Evolutionary conservation across 2,888 invertebrate genomes (phyloP), one percentile per base, ranked within the genome.

Genomic region (Chironomus riparius): DNA sequence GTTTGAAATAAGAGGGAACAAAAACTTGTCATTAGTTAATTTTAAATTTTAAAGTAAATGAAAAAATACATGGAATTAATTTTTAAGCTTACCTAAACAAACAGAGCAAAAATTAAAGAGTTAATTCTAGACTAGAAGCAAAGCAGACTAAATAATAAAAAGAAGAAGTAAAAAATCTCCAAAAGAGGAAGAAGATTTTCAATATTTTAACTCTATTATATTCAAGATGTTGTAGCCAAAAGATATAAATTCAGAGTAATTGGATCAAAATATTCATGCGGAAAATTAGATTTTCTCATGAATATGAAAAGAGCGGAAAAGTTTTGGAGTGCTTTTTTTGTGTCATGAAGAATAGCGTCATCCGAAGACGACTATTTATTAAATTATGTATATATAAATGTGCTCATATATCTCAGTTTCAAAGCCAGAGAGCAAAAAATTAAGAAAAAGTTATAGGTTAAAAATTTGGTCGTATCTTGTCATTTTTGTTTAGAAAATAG

Each of bases 261-360:
- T 74, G 74, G 74, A 74, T 74, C 74, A 74, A 74, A 74, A 74
- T 74, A 74, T 74, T 74, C 74, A 74, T 74, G 68, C 74, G 74
- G 74, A 74, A 74, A 74, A 74, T 74, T 74, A 74, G 62, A 74
- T 74, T 74, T 68, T 47, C 74, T 68, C 74, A 68, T 74, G 74
- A 74, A 74, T 68, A 74, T 65, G 74, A 65, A 74, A 65, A 74
- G 68, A 74, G 74, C 38, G 47, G 24, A 70, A 70, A 48, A 70
- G 47, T 72, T 68, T 68, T 65, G 13, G 15, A 74, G 28, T 62
- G 68, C 65, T 48, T 47, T 74, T 68, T 65, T 62, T 47, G 48
- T 38, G 72, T 73, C 72, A 74, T 62, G 68, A 74, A 62, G 65
- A 65, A 65, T 18, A 65, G 65, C 65, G 13, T 65, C 65, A 65